Evolutionary conservation across 1,140 invertebrate genomes (phyloP), one percentile per base, ranked within the genome.

Genomic region (Doryteuthis pealeii): DNA sequence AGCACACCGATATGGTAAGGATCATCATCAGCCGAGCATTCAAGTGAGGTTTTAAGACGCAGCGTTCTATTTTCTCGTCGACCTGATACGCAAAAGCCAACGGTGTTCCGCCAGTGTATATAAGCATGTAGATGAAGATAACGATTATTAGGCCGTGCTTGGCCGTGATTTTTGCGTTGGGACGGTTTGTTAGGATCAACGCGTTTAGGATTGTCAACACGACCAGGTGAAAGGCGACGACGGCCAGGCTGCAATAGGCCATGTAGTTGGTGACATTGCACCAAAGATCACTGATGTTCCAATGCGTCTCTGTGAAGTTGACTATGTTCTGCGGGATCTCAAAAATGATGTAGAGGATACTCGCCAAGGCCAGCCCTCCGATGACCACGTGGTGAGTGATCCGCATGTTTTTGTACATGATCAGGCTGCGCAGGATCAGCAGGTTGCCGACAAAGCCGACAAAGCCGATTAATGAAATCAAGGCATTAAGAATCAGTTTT

Each of bases 361-460:
- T 83, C 14, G 81, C 79, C 10, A 82, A 31, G 0, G 83, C 81
- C 69, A 83, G 30, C 15, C 81, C 80, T 28, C 81, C 81, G 33
- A 84, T 79, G 1, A 81, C 76, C 6, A 81, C 79, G 67, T 83
- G 84, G 67, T 85, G 79, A 26, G 81, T 78, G 5, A 79, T 81
- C 30, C 81, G 74, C 30, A 78, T 28, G 3, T 82, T 77, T 26
- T 74, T 76, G 74, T 82, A 84, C 15, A 67, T 71, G 15, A 81
- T 70, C 30, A 84, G 73, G 0, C 83, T 80, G 10, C 81, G 77
- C 12, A 86, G 68, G 68, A 84, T 80, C 12, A 86, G 77, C 12
- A 70, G n/a, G 71, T 86, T 86, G 6, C 82, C 84, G 8, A 81
- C 68, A 26, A 85, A 33, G 14, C 84, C 83, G 1, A 85, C 80